Evolutionary conservation across 1,140 invertebrate genomes (phyloP).

Genomic region (Lasaia peninsularis): DNA sequence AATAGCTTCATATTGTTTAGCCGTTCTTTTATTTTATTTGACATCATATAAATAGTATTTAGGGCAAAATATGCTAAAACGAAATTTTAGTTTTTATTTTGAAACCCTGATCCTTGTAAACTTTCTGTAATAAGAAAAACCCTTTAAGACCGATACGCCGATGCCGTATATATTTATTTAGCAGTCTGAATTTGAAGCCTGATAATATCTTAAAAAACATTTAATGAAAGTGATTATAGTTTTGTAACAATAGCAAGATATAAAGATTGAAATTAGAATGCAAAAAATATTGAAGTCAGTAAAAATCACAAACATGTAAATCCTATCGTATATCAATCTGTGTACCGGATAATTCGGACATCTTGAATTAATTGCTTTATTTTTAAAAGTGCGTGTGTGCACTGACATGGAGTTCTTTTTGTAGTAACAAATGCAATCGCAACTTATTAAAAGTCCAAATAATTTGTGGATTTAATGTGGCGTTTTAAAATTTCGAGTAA

Average conservation of each 20-base stretch:
- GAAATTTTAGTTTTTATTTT: too few species aligned
- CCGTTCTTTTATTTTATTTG: too few species aligned
- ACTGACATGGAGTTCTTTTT: constrained; percentile 15
- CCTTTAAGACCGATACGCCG: too few species aligned
- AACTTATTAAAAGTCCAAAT: constrained; percentile 40
- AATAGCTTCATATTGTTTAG: too few species aligned
- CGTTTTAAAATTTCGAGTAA: constrained; percentile 22
- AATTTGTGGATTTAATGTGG: constrained; percentile 48
- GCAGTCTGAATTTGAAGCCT: too few species aligned
- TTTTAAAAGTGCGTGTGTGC: constrained; percentile 30
- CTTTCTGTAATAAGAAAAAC: too few species aligned
- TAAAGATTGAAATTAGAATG: background rate
- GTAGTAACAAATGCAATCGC: constrained; percentile 34
- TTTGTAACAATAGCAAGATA: background rate
- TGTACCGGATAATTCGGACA: constrained; percentile 29
- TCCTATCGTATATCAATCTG: constrained; percentile 12
- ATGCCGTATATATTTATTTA: too few species aligned
- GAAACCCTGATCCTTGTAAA: too few species aligned
- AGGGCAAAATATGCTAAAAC: too few species aligned
- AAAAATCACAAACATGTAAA: background rate
- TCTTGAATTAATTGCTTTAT: constrained; percentile 42
- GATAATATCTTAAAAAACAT: background rate
- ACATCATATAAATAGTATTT: too few species aligned
- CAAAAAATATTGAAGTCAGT: background rate
- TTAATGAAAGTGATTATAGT: background rate